phyloP scores from a whole-genome alignment of 1,140 invertebrate species.

The Zeugodacus cucurbitae region DNA sequence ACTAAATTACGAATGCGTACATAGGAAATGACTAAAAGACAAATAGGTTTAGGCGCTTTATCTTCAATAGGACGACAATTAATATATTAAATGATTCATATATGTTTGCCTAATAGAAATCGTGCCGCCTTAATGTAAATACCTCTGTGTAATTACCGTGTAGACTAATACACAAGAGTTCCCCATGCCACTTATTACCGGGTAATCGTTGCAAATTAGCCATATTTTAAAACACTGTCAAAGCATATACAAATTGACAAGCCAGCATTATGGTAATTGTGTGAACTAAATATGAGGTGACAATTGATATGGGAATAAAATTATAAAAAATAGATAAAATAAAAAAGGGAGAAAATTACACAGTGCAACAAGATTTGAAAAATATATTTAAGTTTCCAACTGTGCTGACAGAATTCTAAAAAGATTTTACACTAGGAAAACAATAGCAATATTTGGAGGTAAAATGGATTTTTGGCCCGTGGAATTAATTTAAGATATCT shows the following conservation, averaged over 20 bases:
- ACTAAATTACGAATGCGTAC: too few relatives aligned
- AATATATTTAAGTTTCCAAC: too few relatives aligned
- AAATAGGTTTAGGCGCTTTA: too few relatives aligned
- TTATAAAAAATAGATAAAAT: neutral
- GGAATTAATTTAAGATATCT: too few relatives aligned
- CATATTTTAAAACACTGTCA: neutral
- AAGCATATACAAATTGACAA: neutral
- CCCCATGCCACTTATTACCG: neutral
- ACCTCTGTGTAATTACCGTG: neutral
- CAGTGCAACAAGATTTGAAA: neutral
- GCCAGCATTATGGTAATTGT: neutral
- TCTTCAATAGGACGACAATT: too few relatives aligned
- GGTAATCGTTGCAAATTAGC: neutral
- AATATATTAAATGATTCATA: too few relatives aligned
- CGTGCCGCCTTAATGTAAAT: neutral
- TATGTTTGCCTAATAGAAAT: neutral
- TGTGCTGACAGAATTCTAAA: too few relatives aligned
- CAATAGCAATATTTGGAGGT: too few relatives aligned
- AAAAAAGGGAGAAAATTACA: neutral
- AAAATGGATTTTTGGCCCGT: too few relatives aligned
- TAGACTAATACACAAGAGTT: neutral
- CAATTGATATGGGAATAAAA: constrained; percentile 7
- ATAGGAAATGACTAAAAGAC: too few relatives aligned
- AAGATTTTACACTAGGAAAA: too few relatives aligned
- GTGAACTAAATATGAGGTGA: constrained; percentile 20